Evolutionary conservation across 2,888 invertebrate genomes (phyloP).

Genomic region (Thyatira batis): DNA sequence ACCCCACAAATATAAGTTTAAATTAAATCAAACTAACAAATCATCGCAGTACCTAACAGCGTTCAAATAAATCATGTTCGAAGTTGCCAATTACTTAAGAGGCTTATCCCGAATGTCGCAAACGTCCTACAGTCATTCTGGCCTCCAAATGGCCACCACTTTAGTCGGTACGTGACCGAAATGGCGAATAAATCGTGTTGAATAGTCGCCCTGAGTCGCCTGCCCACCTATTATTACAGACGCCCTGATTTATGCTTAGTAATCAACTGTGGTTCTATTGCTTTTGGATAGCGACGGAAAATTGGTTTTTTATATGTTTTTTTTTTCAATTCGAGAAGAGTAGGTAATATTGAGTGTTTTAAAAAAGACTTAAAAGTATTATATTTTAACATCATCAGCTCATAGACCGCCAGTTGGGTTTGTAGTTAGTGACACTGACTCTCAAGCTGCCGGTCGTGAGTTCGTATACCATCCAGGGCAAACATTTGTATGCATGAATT

Average conservation of each 20-base stretch:
- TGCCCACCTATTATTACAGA: slow-evolving; percentile 60
- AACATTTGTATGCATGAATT: too few relatives aligned
- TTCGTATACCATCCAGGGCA: too few relatives aligned
- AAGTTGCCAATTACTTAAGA: slow-evolving; percentile 64
- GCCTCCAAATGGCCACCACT: slow-evolving; percentile 66
- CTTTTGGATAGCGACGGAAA: slow-evolving; percentile 1
- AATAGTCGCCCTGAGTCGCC: slow-evolving; percentile 46
- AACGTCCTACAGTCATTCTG: slow-evolving; percentile 58
- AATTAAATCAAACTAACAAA: slow-evolving; percentile 21
- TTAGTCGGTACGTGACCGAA: slow-evolving; percentile 68
- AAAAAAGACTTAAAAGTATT: too few relatives aligned
- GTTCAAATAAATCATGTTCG: slow-evolving; percentile 51
- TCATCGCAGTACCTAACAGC: slow-evolving; percentile 28
- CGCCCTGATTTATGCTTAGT: slow-evolving; percentile 51
- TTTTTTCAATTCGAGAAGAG: background rate
- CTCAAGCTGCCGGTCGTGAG: too few relatives aligned
- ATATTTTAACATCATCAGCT: too few relatives aligned
- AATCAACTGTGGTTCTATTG: slow-evolving; percentile 40
- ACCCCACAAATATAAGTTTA: too few relatives aligned
- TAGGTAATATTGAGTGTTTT: too few relatives aligned
- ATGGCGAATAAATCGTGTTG: slow-evolving; percentile 68
- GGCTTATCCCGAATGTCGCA: slow-evolving; percentile 56
- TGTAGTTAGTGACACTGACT: too few relatives aligned
- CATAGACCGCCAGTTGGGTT: too few relatives aligned
- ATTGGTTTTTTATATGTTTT: slow-evolving; percentile 23